Conservation (phyloP, 35 echinoderm and acorn worm genomes). For the Eucidaris tribuloides region DNA sequence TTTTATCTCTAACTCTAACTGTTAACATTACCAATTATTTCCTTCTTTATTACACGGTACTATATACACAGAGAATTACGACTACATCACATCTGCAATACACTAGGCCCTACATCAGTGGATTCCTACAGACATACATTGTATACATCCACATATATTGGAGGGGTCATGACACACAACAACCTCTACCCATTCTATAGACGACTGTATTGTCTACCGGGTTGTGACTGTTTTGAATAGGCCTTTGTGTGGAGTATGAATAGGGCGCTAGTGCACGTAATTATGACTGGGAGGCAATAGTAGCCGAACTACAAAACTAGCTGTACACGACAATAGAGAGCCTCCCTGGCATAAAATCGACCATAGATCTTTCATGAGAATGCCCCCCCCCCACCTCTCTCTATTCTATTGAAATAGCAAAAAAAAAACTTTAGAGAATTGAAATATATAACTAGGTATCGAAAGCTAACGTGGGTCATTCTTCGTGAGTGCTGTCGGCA, state of each 20-base stretch:
- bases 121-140: too few species aligned
- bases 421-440: background rate
- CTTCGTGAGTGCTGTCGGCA: background rate
- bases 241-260: background rate
- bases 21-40: too few species aligned
- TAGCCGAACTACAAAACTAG: constrained; percentile 17
- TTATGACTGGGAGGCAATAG: constrained; percentile 5
- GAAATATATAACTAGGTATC: background rate
- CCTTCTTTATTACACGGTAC: too few species aligned
- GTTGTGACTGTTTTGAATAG: background rate
- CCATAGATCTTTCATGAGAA: constrained; percentile 19
- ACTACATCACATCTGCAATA: too few species aligned
- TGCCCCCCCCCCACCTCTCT: background rate
- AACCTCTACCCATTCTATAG: background rate
- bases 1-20: too few species aligned
- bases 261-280: constrained; percentile 27
- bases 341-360: constrained; percentile 10
- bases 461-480: background rate
- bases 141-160: too few species aligned
- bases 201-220: background rate
- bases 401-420: background rate
- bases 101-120: too few species aligned
- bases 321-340: background rate
- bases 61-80: too few species aligned
- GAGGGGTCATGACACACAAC: constrained; percentile 25